Conservation (phyloP, 2,888 invertebrate genomes). For the Pinctada fucata region DNA sequence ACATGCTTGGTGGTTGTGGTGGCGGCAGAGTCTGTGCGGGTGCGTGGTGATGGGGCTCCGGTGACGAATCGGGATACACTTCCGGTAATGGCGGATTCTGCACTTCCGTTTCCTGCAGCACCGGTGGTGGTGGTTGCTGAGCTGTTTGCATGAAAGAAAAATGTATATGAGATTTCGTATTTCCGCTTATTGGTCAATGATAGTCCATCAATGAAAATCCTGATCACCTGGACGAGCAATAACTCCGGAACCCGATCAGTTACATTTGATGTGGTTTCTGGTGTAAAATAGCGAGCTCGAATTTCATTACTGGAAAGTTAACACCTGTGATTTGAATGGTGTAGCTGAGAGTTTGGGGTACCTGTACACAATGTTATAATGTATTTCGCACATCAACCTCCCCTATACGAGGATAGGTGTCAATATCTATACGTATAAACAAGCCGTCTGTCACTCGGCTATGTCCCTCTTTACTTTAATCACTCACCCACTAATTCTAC, state of each 20-base stretch:
- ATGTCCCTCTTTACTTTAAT: too few species aligned
- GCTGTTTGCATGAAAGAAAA: background rate
- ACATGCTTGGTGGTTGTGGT: constrained; percentile 43
- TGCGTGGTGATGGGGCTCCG: constrained; percentile 40
- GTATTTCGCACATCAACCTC: background rate
- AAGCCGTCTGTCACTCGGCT: too few species aligned
- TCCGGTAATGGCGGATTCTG: constrained; percentile 24
- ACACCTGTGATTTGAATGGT: background rate
- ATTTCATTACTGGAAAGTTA: background rate
- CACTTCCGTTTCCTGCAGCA: background rate
- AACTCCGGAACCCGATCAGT: background rate
- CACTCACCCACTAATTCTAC: background rate
- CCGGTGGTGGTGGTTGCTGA: background rate
- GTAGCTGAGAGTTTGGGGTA: background rate
- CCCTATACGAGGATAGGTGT: too few species aligned
- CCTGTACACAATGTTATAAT: background rate
- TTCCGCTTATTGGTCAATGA: background rate
- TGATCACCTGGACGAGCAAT: too few species aligned
- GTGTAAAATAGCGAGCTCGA: background rate
- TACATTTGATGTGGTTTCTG: background rate
- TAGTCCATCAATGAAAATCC: background rate
- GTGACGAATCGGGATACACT: constrained; percentile 47
- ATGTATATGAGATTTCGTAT: background rate
- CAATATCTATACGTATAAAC: too few species aligned
- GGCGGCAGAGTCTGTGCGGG: constrained; percentile 33